A percentile compares a stretch with the other conserved stretches of the same genome.
These are phyloP conservation scores for Dromiciops gliroides DNA, from an alignment of 2,113 vertebrate genomes.

Conservation along the genomic window DNA sequence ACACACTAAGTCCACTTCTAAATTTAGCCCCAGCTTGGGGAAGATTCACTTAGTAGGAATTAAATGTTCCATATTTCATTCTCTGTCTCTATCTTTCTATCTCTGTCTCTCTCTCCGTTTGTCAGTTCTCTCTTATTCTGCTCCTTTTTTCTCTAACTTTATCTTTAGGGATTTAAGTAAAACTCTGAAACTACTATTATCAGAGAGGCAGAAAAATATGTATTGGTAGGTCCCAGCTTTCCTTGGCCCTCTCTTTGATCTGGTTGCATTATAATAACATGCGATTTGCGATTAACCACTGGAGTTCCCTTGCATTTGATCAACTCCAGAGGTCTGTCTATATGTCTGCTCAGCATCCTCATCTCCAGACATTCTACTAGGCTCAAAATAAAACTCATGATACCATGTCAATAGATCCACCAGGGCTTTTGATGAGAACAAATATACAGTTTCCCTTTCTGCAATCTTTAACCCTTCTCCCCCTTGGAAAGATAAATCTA, in stretches of 20 bases:
- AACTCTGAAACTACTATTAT: neutral
- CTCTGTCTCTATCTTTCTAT: neutral
- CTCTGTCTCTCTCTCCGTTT: neutral
- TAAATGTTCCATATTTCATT: neutral
- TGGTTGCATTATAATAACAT: neutral
- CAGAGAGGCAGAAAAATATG: neutral
- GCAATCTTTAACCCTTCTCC: conserved; percentile 32
- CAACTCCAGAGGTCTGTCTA: conserved; percentile 1
- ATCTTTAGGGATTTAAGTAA: neutral
- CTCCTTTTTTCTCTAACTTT: neutral
- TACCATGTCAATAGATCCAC: conserved; percentile 22
- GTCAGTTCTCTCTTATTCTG: neutral
- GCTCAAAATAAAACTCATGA: neutral
- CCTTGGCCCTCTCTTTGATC: neutral
- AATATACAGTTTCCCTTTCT: conserved; percentile 29
- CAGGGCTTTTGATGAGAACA: conserved; percentile 31
- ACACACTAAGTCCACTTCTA: neutral
- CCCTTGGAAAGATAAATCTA: conserved; percentile 6
- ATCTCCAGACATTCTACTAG: conserved; percentile 5
- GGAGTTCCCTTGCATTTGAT: neutral
- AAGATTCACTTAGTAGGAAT: neutral
- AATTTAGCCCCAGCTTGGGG: neutral
- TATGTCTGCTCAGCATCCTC: neutral
- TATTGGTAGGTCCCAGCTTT: neutral
- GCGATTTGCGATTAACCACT: neutral